Evolutionary conservation across 2,888 invertebrate genomes (phyloP).

Genomic region (Pseudeuparius sepicola): DNA sequence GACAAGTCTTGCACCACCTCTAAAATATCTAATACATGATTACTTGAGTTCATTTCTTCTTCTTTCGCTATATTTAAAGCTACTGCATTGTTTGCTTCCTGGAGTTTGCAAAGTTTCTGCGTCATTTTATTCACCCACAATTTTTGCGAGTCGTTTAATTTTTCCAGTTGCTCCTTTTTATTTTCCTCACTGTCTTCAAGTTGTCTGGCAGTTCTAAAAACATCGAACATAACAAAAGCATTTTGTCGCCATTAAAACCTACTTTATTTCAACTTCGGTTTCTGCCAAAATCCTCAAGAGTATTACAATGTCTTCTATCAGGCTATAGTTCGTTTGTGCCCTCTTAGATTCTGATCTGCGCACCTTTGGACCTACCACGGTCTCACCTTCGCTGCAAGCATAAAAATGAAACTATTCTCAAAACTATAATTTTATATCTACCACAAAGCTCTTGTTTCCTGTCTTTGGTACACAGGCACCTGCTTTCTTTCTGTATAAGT

Average conservation of each 20-base stretch:
- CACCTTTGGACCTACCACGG: conserved; percentile 34
- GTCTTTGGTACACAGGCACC: conserved; percentile 60
- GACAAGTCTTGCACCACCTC: conserved; percentile 38
- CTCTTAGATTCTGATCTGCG: conserved; percentile 34
- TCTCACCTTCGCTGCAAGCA: conserved; percentile 36
- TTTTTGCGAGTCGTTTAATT: conserved; percentile 37
- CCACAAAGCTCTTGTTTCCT: conserved; percentile 51
- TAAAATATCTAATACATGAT: conserved; percentile 30
- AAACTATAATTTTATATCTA: conserved; percentile 26
- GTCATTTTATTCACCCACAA: conserved; percentile 35
- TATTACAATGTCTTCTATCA: conserved; percentile 41
- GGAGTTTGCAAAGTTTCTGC: conserved; percentile 37
- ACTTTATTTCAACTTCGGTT: conserved; percentile 38
- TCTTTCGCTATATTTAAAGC: conserved; percentile 29
- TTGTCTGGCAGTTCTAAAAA: neutral
- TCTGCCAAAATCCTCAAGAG: conserved; percentile 38
- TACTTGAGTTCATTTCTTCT: conserved; percentile 23
- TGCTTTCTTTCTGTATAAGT: conserved; percentile 61
- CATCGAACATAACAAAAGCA: neutral
- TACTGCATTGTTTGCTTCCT: conserved; percentile 35
- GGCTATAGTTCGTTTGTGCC: conserved; percentile 40
- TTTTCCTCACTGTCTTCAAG: conserved; percentile 8
- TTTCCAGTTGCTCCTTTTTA: conserved; percentile 26
- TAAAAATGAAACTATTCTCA: neutral
- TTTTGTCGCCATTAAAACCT: conserved; percentile 16